Conservation (phyloP, 2,797 vertebrate species). For the Myripristis jacobus region DNA sequence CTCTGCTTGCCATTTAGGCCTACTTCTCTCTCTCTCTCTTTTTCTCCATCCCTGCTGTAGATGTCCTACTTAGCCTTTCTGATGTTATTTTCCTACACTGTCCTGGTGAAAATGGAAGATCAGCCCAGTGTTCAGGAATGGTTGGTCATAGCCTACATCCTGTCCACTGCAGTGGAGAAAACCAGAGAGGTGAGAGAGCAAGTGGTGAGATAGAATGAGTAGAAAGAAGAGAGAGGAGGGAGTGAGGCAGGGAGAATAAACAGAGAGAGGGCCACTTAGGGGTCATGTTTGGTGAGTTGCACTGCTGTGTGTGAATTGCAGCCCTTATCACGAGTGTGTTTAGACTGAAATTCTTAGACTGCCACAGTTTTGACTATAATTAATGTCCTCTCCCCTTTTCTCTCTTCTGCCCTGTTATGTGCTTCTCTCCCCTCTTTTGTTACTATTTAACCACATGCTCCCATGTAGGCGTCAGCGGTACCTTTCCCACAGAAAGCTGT, state of each 20-base stretch:
- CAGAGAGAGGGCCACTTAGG: not conserved
- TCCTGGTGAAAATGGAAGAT: conserved; percentile 93
- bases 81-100: conserved; percentile 92
- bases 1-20: not conserved
- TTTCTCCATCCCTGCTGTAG: conserved; percentile 72
- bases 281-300: not conserved
- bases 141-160: conserved; percentile 92
- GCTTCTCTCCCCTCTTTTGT: not conserved
- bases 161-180: conserved; percentile 92
- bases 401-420: not conserved
- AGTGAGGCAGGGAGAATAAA: not conserved
- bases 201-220: not conserved
- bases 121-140: conserved; percentile 91
- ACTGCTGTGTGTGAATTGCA: not conserved
- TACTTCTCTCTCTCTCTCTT: not conserved
- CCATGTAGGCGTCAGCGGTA: not conserved
- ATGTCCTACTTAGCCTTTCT: conserved; percentile 94
- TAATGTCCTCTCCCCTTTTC: not conserved
- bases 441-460: not conserved
- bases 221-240: not conserved
- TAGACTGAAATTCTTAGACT: not conserved
- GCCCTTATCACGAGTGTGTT: not conserved
- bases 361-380: not conserved
- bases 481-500: not conserved
- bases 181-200: conserved; percentile 90